A percentile compares a stretch with the other conserved stretches of the same genome.
Conservation (phyloP, 2,113 vertebrate species). For the Anhinga rufa region DNA sequence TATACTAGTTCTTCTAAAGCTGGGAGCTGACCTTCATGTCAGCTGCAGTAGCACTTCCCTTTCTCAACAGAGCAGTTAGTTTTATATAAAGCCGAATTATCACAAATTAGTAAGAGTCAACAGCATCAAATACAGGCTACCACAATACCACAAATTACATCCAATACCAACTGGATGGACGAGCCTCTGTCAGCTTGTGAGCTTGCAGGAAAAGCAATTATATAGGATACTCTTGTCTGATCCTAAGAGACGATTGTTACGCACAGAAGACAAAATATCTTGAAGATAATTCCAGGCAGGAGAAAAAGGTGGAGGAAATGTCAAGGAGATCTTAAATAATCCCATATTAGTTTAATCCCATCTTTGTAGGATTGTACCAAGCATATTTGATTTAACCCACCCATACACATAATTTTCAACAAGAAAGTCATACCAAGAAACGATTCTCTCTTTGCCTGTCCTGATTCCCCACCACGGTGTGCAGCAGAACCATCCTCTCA, state of each 20-base stretch:
- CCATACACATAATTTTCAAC: background rate
- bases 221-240: background rate
- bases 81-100: background rate
- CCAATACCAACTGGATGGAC: background rate
- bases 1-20: background rate
- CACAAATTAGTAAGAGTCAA: background rate
- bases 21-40: background rate
- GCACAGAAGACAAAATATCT: background rate
- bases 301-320: background rate
- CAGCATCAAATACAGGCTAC: background rate
- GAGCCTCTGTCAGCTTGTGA: background rate
- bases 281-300: background rate
- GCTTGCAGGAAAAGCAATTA: background rate
- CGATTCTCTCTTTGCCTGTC: background rate
- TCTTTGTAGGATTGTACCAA: background rate
- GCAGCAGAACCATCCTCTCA: accelerated
- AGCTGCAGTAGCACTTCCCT: background rate
- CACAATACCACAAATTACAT: background rate
- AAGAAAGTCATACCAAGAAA: background rate
- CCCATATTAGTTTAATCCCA: background rate
- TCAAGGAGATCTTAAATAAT: slow-evolving; percentile 15
- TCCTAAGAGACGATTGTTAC: background rate
- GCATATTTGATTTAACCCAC: background rate
- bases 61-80: background rate
- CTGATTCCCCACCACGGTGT: background rate